phyloP scores from a whole-genome alignment of 2,113 vertebrate genomes.

The Anarhynchus alexandrinus region DNA sequence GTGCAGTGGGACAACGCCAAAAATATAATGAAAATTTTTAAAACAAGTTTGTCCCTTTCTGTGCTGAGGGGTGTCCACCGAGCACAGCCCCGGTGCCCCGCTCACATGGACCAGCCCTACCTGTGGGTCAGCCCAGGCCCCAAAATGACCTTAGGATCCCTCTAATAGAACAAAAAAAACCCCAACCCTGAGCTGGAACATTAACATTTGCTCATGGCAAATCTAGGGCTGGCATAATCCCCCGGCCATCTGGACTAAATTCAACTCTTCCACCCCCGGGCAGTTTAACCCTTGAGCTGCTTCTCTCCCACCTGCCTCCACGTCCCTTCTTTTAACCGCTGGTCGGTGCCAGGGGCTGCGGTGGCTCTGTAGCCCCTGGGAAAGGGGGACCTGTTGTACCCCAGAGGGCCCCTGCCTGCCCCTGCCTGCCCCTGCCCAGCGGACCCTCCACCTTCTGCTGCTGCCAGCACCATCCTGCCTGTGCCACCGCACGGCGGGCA shows the following conservation, averaged over 20 bases:
- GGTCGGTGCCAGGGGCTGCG: background rate
- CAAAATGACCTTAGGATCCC: background rate
- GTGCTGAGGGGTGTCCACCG: accelerated
- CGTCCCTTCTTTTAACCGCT: background rate
- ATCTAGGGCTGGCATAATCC: slow-evolving; percentile 48
- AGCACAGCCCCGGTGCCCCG: background rate
- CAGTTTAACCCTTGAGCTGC: background rate
- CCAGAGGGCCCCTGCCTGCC: background rate
- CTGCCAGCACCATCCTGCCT: background rate
- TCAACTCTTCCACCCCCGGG: background rate
- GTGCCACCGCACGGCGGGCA: accelerated
- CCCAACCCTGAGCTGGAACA: background rate
- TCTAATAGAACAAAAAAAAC: background rate
- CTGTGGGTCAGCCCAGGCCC: background rate
- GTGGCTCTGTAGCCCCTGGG: background rate
- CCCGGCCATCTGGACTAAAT: background rate
- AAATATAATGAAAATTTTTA: background rate
- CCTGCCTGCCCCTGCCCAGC: background rate
- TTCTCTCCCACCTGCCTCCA: background rate
- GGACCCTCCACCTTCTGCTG: background rate
- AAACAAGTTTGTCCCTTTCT: background rate
- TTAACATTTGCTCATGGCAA: background rate
- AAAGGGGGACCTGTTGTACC: background rate
- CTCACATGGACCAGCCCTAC: accelerated
- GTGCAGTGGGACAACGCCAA: accelerated